Base-by-base conservation (phyloP, 1,140 invertebrate species). In the Chrysopa pallens region DNA sequence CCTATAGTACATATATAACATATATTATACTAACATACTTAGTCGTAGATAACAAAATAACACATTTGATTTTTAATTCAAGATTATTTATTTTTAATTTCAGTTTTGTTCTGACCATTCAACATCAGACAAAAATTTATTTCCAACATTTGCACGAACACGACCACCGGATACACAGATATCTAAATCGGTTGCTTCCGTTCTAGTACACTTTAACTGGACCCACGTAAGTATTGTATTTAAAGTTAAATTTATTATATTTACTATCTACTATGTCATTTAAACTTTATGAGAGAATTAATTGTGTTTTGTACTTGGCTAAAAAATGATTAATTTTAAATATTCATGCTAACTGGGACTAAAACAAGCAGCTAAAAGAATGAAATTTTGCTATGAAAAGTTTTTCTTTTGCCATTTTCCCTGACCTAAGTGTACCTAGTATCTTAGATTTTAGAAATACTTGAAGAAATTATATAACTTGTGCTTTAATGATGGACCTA, bases 91-190 rank as follows among this genome's bases (percentile, higher is more conserved):
- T 46, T 47, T 58, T 64, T 55, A 58, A 55, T 58, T 60, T 6
- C 67, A 90, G 86, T 90, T 81, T 58, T 91, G 87, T 58, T 82
- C 83, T 4, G 76, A 87, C 61, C 77, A 78, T 38, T 80, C 84
- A 52, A 84, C 81, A 15, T 89, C 85, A 5, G 80, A 92, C 60
- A 94, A 93, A 57, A 63, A 60, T 8, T 72, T 83, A 48, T 97
- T 89, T 62, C 76, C 89, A 9, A 96, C 92, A 4, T 96, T 97
- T 59, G 85, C 86, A 0, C 67, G 93, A 40, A 96, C 90, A 0
- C 72, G 85, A 38, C 92, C 92, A 0, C 90, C 91, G 0, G 88
- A 92, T 53, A 87, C 81, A 12, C 87, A 91, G 59, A 91, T 94
- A 36, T 90, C 84, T 7, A 85, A 88, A 55, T 87, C 85, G 0